Percentiles rank a stretch among this genome's conserved stretches.
Conservation (phyloP, 2,797 vertebrate species). For the Hyperoplus immaculatus region DNA sequence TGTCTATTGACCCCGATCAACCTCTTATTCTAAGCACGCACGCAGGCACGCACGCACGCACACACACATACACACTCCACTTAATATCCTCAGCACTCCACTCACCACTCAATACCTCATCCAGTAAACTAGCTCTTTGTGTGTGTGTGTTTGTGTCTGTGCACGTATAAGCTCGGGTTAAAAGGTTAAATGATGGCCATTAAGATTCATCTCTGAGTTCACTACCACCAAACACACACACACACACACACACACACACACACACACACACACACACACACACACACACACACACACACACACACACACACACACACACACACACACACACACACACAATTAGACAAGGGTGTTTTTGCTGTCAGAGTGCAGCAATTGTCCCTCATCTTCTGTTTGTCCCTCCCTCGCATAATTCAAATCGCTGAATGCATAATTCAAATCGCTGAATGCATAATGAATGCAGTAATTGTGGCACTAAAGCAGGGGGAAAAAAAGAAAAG, state of each 20-base stretch:
- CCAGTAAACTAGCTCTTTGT: conserved; percentile 56
- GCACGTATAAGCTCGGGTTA: conserved; percentile 36
- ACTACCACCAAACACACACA: conserved; percentile 56
- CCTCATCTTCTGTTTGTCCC: conserved; percentile 66
- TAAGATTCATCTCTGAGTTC: conserved; percentile 76
- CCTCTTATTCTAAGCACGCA: conserved; percentile 36
- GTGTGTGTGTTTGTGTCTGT: conserved; percentile 27
- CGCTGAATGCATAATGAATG: conserved; percentile 69
- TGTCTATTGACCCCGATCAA: conserved; percentile 67
- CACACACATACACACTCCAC: conserved; percentile 43
- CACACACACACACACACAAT: conserved; percentile 26
- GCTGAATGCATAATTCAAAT: conserved; percentile 69
- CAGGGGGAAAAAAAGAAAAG: conserved; percentile 10
- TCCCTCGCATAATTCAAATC: conserved; percentile 45
- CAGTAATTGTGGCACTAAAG: conserved; percentile 54
- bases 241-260: not conserved
- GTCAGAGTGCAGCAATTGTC: conserved; percentile 66
- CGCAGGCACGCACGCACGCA: conserved; percentile 23
- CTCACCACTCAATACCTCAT: conserved; percentile 56
- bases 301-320: conserved; percentile 23
- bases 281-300: conserved; percentile 19
- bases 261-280: conserved; percentile 15
- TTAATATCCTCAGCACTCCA: conserved; percentile 55
- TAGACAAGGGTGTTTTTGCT: conserved; percentile 40
- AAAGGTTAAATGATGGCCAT: conserved; percentile 77